Base-by-base conservation (phyloP, 2,888 invertebrate species). In the Agrilus biguttatus region DNA sequence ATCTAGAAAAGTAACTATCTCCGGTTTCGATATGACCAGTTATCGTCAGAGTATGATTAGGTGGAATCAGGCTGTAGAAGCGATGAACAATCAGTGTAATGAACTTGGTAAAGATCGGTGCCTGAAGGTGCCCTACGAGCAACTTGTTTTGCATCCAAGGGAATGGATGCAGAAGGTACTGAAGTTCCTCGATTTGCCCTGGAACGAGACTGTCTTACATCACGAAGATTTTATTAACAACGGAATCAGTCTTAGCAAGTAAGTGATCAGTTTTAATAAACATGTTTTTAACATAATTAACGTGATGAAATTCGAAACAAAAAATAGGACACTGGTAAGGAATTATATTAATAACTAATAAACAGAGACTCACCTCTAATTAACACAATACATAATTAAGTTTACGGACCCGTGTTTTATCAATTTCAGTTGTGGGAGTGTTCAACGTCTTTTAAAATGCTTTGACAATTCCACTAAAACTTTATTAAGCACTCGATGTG, bases 171-270 rank as follows among this genome's bases (percentile, higher is more conserved):
- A 80, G 51, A 78, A 80, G 61, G 89, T 96, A 58, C 74, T 95
- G 23, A 71, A 72, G 51, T 98, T 95, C 69, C 75, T 98, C 48
- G 84, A 84, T 53, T 75, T 98, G 54, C 88, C 88, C 33, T 98
- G 97, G 97, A 82, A 90, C 69, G 88, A 90, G 52, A 83, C 88
- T 38, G 95, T 98, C 48, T 75, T 98, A 56, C 95, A 97, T 70
- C 98, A 98, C 71, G 93, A 98, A 69, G 86, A 90, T 61, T 87
- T 86, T 65, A 93, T 98, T 64, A 95, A 96, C 69, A 92, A 93
- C 55, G 95, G 93, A 51, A 89, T 96, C 43, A 87, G 87, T 51
- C 74, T 96, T 41, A 95, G 95, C 70, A 93, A 92, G 93, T 93
- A 70, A 74, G 80, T 69, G 40, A 28, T 28, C 28, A 8, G 8